These are phyloP conservation scores for Origma solitaria DNA, from an alignment of 2,113 vertebrate genomes.

Conservation along the genomic window DNA sequence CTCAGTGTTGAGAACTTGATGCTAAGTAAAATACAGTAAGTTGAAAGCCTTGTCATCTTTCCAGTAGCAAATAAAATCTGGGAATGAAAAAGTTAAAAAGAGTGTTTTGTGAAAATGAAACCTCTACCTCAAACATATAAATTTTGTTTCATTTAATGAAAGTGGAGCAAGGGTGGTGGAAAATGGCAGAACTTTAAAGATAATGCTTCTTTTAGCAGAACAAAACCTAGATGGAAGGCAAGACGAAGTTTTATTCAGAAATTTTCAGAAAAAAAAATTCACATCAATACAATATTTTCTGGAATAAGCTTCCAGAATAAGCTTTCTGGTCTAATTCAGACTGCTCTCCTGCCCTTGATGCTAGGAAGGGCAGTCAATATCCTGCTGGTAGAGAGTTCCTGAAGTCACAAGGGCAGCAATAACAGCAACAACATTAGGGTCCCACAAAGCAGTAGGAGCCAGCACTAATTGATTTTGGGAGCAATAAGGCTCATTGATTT, in stretches of 20 bases:
- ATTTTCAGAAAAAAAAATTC: background rate
- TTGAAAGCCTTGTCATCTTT: background rate
- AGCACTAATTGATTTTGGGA: background rate
- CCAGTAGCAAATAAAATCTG: background rate
- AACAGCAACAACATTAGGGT: background rate
- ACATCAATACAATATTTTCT: background rate
- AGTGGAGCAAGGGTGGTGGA: rapidly evolving
- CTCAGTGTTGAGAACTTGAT: background rate
- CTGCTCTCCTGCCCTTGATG: background rate
- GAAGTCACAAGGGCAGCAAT: background rate
- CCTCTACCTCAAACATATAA: background rate
- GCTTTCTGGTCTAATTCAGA: background rate
- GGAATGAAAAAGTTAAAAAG: background rate
- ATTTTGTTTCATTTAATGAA: background rate
- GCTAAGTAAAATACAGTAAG: background rate
- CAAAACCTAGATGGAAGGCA: background rate
- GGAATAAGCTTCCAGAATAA: background rate
- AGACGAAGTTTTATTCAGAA: background rate
- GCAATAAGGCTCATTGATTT: background rate
- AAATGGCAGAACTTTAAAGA: background rate
- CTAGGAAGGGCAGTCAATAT: background rate
- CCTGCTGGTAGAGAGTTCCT: background rate
- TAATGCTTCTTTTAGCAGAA: background rate
- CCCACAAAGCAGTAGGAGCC: background rate
- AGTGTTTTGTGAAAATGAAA: background rate